phyloP scores from a whole-genome alignment of 2,797 vertebrate genomes.

The Artibeus jamaicensis region DNA sequence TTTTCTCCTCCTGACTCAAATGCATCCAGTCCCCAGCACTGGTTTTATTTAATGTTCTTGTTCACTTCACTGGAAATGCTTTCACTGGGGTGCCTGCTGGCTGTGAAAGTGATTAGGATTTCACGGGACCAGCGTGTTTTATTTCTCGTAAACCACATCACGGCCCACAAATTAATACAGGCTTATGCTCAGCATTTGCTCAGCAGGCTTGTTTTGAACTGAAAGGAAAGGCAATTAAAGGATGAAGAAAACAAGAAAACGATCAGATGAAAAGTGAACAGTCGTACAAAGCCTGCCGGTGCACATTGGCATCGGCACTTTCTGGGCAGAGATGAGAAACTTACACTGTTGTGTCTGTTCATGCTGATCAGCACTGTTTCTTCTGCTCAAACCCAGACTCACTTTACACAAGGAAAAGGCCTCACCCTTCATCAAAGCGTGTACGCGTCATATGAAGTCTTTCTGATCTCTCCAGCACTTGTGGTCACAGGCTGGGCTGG shows the following conservation, averaged over 20 bases:
- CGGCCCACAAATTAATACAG: slow-evolving; percentile 64
- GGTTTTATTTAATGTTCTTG: slow-evolving; percentile 71
- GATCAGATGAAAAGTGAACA: slow-evolving; percentile 55
- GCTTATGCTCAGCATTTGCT: slow-evolving; percentile 61
- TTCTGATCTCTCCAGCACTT: neutral
- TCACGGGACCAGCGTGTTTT: slow-evolving; percentile 49
- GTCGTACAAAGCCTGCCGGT: neutral
- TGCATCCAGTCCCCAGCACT: slow-evolving; percentile 27
- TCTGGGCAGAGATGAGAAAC: neutral
- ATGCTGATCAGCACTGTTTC: neutral
- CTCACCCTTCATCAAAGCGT: neutral
- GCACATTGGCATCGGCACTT: slow-evolving; percentile 30
- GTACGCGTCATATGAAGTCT: neutral
- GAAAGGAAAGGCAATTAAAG: slow-evolving; percentile 67
- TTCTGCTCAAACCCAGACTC: neutral
- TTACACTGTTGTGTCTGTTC: neutral
- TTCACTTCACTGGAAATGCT: slow-evolving; percentile 71
- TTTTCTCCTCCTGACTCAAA: slow-evolving; percentile 59
- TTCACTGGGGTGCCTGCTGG: slow-evolving; percentile 63
- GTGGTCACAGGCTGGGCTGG: neutral
- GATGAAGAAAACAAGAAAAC: slow-evolving; percentile 47
- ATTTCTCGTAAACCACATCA: slow-evolving; percentile 60
- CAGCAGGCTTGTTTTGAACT: slow-evolving; percentile 67
- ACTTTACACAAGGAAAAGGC: neutral
- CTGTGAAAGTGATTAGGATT: slow-evolving; percentile 71